Percentiles rank a stretch among this genome's conserved stretches.
Evolutionary conservation across 1,140 invertebrate genomes (phyloP).

Genomic region (Stratiolaelaps scimitus): DNA sequence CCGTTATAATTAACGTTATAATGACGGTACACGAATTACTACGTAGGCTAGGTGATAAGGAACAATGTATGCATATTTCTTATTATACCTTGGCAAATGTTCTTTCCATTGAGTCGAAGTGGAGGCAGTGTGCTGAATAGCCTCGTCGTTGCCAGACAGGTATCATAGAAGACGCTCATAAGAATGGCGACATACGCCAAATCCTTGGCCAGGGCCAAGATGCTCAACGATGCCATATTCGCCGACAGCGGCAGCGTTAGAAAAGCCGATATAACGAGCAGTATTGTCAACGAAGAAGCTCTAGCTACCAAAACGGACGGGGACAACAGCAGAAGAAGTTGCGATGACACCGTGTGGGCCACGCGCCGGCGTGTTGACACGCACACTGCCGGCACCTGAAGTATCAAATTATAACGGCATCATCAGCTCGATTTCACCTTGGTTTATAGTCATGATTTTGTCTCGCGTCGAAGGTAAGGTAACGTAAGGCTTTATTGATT

Average conservation of each 20-base stretch:
- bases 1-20: no score
- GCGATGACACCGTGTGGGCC: slow-evolving; percentile 1
- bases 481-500: no score
- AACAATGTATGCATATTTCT: no score
- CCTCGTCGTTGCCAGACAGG: slow-evolving; percentile 6
- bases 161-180: slow-evolving; percentile 27
- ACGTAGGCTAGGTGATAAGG: no score
- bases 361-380: slow-evolving; percentile 15
- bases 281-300: not conserved
- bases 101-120: slow-evolving; percentile 19
- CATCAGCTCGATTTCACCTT: no score
- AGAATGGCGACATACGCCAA: not conserved
- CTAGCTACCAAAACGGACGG: not conserved
- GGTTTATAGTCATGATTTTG: no score
- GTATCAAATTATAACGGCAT: no score
- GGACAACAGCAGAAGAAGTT: not conserved
- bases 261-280: not conserved
- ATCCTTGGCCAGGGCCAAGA: not conserved
- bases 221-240: not conserved
- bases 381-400: slow-evolving; percentile 4
- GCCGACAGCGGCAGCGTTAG: not conserved
- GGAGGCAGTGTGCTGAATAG: slow-evolving; percentile 17
- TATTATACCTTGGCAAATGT: slow-evolving; percentile 7
- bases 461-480: no score
- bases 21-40: no score